A percentile compares a stretch with the other conserved stretches of the same genome.
Evolutionary conservation across 1,140 invertebrate genomes (phyloP).

Genomic region (Nasonia giraulti): DNA sequence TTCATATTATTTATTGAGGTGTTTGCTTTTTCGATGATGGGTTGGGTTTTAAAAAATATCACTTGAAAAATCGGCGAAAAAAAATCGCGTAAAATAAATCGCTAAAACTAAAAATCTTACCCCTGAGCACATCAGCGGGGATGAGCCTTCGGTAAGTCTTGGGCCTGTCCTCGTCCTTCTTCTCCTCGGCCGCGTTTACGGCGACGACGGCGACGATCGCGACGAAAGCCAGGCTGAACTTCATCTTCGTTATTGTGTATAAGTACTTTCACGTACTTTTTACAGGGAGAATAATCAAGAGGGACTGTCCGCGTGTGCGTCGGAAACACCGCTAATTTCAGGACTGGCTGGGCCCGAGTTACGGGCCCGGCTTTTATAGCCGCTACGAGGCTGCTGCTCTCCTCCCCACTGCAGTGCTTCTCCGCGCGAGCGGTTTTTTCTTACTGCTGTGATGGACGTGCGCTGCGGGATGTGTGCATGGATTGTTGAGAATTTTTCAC

Average conservation of each 20-base stretch:
- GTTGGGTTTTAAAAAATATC: neutral
- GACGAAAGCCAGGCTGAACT: constrained; percentile 63
- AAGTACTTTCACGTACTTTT: neutral
- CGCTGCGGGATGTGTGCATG: no score
- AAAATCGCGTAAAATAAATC: neutral
- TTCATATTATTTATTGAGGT: no score
- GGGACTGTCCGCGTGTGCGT: constrained; percentile 48
- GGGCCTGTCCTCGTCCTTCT: constrained; percentile 75
- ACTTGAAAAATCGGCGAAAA: neutral
- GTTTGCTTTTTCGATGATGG: no score
- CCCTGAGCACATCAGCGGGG: constrained; percentile 89
- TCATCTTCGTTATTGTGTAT: constrained; percentile 63
- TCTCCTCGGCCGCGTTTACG: constrained; percentile 76
- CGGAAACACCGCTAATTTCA: constrained; percentile 62
- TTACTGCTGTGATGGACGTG: no score
- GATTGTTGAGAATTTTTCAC: no score
- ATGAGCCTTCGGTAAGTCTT: constrained; percentile 87
- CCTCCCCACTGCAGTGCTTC: constrained; percentile 39
- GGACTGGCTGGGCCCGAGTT: constrained; percentile 71
- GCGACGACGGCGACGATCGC: constrained; percentile 76
- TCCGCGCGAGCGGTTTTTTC: neutral
- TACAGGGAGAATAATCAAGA: neutral
- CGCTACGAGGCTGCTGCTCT: constrained; percentile 63
- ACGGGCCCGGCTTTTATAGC: constrained; percentile 69
- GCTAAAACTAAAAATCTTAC: constrained; percentile 70